Conservation (phyloP, 1,140 invertebrate genomes). For the Portunus trituberculatus region DNA sequence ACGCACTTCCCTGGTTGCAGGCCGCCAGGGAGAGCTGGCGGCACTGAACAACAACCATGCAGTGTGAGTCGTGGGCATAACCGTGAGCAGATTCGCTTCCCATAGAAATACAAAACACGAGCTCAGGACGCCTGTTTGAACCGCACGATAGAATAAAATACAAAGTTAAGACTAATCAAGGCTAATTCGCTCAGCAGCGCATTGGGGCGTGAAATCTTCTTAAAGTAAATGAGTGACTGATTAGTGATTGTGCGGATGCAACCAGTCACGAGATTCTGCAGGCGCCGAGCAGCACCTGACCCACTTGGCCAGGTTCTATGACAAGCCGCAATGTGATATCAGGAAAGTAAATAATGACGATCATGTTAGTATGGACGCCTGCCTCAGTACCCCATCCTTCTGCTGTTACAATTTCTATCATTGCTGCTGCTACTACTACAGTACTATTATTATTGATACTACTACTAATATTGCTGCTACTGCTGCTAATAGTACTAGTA, state of each 20-base stretch:
- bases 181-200: neutral
- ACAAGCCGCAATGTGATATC: neutral
- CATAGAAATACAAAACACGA: neutral
- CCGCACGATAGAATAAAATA: neutral
- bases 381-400: too few relatives aligned
- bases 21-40: neutral
- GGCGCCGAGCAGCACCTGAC: neutral
- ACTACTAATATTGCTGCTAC: too few relatives aligned
- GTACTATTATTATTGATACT: too few relatives aligned
- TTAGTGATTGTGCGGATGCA: neutral
- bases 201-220: neutral
- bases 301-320: neutral
- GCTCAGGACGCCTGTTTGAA: neutral
- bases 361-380: too few relatives aligned
- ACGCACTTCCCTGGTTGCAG: neutral
- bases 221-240: neutral
- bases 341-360: neutral
- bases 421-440: too few relatives aligned
- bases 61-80: neutral
- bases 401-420: too few relatives aligned
- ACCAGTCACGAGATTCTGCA: neutral
- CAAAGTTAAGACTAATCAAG: neutral
- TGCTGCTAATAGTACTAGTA: too few relatives aligned
- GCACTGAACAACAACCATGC: neutral
- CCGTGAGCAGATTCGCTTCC: neutral